Evolutionary conservation across 1,140 invertebrate species (phyloP).

Genomic region (Musca domestica): DNA sequence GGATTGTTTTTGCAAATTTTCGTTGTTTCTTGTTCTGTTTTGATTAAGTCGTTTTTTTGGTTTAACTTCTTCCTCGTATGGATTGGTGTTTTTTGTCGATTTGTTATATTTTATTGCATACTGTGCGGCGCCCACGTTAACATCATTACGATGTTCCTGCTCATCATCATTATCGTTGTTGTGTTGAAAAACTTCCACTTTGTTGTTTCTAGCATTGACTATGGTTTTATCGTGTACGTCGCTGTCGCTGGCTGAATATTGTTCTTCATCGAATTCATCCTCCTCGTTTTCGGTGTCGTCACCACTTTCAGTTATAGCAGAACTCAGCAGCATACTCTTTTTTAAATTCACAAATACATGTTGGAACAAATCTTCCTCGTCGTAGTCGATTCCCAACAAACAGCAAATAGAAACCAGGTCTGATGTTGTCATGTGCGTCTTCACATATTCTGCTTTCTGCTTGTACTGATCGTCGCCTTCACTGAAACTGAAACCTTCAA

Average conservation of each 20-base stretch:
- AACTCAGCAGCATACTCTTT: constrained; percentile 1
- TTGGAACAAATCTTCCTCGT: background rate
- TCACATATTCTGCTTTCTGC: background rate
- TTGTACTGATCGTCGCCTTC: constrained; percentile 11
- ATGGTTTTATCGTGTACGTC: background rate
- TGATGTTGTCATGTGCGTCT: background rate
- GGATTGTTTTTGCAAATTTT: background rate
- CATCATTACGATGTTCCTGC: background rate
- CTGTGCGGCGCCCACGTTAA: background rate
- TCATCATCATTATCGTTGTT: background rate
- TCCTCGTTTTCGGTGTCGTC: constrained; percentile 9
- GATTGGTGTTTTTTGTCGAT: background rate
- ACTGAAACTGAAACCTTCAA: constrained; percentile 15
- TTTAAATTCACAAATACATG: constrained; percentile 22
- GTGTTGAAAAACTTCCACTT: background rate
- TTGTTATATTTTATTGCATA: background rate
- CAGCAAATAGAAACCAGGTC: constrained; percentile 23
- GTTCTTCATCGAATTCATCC: background rate
- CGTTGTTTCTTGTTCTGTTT: background rate
- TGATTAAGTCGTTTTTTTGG: background rate
- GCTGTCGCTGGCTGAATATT: background rate
- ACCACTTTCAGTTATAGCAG: background rate
- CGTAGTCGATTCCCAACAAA: constrained; percentile 2
- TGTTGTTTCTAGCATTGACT: background rate
- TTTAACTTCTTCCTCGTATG: background rate